A percentile compares a stretch with the other conserved stretches of the same genome.
Evolutionary conservation across 2,888 invertebrate genomes (phyloP).

Genomic region (Meiosimyza platycephala): DNA sequence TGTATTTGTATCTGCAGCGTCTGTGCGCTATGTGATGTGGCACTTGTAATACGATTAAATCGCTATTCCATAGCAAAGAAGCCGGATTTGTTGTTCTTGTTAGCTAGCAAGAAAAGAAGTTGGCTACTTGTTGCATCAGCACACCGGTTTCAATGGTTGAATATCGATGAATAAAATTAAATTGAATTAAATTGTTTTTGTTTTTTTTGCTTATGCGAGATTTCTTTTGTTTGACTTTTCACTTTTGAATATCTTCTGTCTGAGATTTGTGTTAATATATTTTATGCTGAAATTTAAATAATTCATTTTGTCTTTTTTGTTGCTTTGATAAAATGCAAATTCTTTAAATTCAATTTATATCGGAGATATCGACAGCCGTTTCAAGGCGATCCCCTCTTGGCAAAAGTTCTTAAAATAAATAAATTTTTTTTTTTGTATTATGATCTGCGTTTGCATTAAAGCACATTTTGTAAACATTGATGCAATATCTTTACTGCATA

Average conservation of each 20-base stretch:
- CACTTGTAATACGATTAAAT: constrained; percentile 5
- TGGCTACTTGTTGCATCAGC: neutral
- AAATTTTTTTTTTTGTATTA: constrained; percentile 19
- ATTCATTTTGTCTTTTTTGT: too few relatives aligned
- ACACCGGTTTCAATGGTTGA: neutral
- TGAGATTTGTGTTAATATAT: too few relatives aligned
- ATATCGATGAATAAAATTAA: neutral
- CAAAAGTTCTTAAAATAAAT: constrained; percentile 29
- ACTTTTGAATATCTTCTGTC: too few relatives aligned
- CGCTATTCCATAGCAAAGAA: neutral
- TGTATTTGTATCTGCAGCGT: neutral
- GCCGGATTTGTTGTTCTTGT: neutral
- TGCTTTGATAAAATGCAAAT: too few relatives aligned
- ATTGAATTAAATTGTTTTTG: too few relatives aligned
- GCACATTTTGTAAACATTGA: neutral
- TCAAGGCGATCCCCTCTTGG: constrained; percentile 7
- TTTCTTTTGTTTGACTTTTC: too few relatives aligned
- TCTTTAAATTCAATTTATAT: neutral
- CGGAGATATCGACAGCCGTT: neutral
- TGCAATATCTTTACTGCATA: neutral
- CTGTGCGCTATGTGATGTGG: neutral
- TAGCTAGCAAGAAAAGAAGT: neutral
- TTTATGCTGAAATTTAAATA: too few relatives aligned
- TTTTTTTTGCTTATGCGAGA: too few relatives aligned
- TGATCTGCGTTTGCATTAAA: constrained; percentile 6